phyloP scores from a whole-genome alignment of 2,113 vertebrate species.

The Chlorodrepanis virens region DNA sequence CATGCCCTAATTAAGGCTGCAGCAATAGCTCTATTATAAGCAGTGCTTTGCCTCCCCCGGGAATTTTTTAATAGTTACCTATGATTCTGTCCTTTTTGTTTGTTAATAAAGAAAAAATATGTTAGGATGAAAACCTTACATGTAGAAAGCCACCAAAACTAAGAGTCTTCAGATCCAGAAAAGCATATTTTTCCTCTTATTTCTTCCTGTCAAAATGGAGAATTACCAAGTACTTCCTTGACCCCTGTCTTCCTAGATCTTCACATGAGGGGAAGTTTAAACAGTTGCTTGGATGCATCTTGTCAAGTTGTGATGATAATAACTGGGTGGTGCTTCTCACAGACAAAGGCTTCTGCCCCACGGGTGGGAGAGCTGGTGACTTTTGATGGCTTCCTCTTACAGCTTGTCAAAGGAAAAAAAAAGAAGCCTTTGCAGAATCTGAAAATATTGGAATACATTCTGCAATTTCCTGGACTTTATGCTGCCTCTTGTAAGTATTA shows the following conservation, averaged over 20 bases:
- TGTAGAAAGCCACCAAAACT: not conserved
- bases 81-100: conserved; percentile 1
- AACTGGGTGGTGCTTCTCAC: not conserved
- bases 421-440: not conserved
- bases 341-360: not conserved
- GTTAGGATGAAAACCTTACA: not conserved
- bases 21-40: not conserved
- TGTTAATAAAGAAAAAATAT: not conserved
- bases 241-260: not conserved
- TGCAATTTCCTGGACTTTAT: not conserved
- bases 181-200: not conserved
- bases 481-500: not conserved
- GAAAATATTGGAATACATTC: not conserved
- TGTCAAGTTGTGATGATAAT: not conserved
- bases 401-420: not conserved
- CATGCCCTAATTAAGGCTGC: not conserved
- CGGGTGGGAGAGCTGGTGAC: not conserved
- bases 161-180: not conserved
- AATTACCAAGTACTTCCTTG: not conserved
- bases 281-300: not conserved
- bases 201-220: not conserved
- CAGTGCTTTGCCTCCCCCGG: not conserved
- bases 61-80: conserved; percentile 17
- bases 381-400: not conserved
- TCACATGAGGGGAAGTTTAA: not conserved